Evolutionary conservation across 2,113 vertebrate genomes (phyloP).

Genomic region (Leptosomus discolor): DNA sequence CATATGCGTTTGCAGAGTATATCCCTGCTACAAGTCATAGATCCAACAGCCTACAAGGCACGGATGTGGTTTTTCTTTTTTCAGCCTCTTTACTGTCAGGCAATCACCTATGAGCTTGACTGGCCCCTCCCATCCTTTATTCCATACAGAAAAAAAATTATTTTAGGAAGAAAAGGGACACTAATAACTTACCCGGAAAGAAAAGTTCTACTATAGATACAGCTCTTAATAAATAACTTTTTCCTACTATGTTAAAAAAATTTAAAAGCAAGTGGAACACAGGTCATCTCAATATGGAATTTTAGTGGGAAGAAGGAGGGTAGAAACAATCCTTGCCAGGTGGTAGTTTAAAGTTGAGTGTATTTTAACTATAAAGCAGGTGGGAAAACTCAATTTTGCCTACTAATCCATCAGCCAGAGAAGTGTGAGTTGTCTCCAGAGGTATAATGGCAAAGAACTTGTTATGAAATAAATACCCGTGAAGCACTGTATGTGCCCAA

Average conservation of each 20-base stretch:
- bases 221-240: not conserved
- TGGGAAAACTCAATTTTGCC: not conserved
- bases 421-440: not conserved
- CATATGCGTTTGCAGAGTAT: rapidly evolving
- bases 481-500: not conserved
- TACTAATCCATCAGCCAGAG: not conserved
- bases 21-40: rapidly evolving
- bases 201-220: not conserved
- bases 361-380: not conserved
- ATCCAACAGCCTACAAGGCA: not conserved
- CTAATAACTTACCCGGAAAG: conserved; percentile 19
- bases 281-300: not conserved
- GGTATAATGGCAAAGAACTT: not conserved
- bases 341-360: not conserved
- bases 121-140: not conserved
- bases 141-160: not conserved
- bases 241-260: not conserved
- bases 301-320: not conserved
- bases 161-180: not conserved
- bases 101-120: not conserved
- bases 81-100: not conserved
- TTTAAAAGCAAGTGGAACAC: not conserved
- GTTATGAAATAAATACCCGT: not conserved
- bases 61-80: not conserved
- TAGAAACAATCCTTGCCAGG: not conserved